Evolutionary conservation across 2,888 invertebrate species (phyloP).

Genomic region (Eupithecia abbreviata): DNA sequence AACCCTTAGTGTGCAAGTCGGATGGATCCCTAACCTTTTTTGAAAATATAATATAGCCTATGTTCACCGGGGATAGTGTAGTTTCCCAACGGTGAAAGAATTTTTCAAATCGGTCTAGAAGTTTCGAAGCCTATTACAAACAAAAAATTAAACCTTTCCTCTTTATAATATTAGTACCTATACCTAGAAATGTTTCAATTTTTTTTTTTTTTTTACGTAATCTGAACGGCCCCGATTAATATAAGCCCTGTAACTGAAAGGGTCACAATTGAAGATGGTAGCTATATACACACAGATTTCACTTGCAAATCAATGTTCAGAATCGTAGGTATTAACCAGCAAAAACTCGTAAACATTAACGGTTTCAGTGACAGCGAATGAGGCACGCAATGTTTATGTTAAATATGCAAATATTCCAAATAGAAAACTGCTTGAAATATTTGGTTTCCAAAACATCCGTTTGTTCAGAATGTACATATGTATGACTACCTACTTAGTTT

Average conservation of each 20-base stretch:
- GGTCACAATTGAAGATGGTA: not conserved
- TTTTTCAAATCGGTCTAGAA: too few relatives aligned
- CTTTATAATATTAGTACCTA: too few relatives aligned
- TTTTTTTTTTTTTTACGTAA: too few relatives aligned
- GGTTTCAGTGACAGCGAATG: not conserved
- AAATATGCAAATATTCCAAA: not conserved
- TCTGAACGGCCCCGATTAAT: too few relatives aligned
- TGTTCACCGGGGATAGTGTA: too few relatives aligned
- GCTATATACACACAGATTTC: not conserved
- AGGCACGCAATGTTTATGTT: not conserved
- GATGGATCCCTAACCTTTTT: too few relatives aligned
- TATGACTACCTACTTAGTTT: not conserved
- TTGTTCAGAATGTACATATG: not conserved
- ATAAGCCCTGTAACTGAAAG: too few relatives aligned
- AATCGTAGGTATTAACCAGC: not conserved
- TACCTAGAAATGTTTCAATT: too few relatives aligned
- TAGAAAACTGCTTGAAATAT: constrained; percentile 1
- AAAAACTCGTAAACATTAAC: not conserved
- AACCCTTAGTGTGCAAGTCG: not conserved
- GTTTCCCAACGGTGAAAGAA: too few relatives aligned
- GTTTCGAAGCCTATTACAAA: too few relatives aligned
- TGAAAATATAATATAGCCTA: too few relatives aligned
- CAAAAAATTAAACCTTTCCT: too few relatives aligned
- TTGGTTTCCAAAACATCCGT: not conserved
- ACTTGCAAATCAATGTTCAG: not conserved